Evolutionary conservation across 1,140 invertebrate genomes (phyloP).

Genomic region (Tetramorium alpestre): DNA sequence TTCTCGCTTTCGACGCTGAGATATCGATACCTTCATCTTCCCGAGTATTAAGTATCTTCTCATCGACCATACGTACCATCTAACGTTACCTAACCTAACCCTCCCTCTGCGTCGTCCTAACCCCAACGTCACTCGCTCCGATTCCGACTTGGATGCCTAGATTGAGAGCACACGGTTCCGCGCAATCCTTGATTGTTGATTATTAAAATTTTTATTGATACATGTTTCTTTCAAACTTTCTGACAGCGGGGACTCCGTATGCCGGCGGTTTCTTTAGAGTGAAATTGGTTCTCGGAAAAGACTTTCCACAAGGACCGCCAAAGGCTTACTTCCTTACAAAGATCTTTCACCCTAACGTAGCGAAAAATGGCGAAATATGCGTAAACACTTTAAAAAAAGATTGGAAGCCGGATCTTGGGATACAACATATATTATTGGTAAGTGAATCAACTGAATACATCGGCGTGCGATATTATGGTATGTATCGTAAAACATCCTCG

Average conservation of each 20-base stretch:
- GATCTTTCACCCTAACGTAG: conserved; percentile 99
- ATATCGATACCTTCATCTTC: not conserved
- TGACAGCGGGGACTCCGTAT: conserved; percentile 94
- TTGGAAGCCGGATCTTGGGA: conserved; percentile 98
- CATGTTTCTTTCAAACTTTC: conserved; percentile 64
- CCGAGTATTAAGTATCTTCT: not conserved
- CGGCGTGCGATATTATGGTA: no score
- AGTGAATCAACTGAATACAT: conserved; percentile 72
- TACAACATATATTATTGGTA: conserved; percentile 97
- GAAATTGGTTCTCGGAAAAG: conserved; percentile 96
- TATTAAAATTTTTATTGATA: not conserved
- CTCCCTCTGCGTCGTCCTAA: not conserved
- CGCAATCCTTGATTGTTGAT: no score
- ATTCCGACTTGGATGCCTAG: not conserved
- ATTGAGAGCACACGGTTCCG: not conserved
- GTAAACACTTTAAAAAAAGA: conserved; percentile 99
- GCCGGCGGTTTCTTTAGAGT: conserved; percentile 94
- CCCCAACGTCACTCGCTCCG: not conserved
- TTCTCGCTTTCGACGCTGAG: not conserved
- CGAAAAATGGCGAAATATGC: conserved; percentile 97
- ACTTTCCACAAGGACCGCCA: conserved; percentile 96
- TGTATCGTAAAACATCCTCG: not conserved
- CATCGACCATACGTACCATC: not conserved
- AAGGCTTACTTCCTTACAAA: conserved; percentile 98
- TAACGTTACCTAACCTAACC: conserved; percentile 39